phyloP scores from a whole-genome alignment of 2,888 invertebrate species.

The Ectemnius cavifrons region DNA sequence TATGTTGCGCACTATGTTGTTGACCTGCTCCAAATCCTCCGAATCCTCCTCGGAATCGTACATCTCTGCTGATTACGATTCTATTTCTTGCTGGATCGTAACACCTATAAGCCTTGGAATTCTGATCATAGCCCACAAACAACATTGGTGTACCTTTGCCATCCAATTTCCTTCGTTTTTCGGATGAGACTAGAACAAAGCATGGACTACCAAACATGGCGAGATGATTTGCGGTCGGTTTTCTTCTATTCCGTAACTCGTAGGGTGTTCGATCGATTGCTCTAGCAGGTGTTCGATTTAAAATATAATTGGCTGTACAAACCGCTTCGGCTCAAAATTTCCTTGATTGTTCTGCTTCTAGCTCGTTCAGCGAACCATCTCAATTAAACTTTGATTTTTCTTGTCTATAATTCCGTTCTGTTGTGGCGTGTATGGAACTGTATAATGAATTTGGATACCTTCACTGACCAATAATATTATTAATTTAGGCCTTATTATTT shows the following conservation, averaged over 20 bases:
- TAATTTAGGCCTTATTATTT: slow-evolving; percentile 35
- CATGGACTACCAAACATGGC: slow-evolving; percentile 46
- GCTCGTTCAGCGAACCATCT: slow-evolving; percentile 9
- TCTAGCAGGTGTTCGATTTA: slow-evolving; percentile 21
- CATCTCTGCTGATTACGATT: too few relatives aligned
- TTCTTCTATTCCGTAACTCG: slow-evolving; percentile 16
- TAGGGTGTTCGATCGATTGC: slow-evolving; percentile 31
- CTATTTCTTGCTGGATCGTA: too few relatives aligned
- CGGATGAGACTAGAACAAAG: slow-evolving; percentile 37
- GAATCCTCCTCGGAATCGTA: too few relatives aligned
- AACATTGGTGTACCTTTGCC: slow-evolving; percentile 35
- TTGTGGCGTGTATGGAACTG: too few relatives aligned
- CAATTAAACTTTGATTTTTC: slow-evolving; percentile 8
- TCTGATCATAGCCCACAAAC: slow-evolving; percentile 44
- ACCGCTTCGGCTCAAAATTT: slow-evolving; percentile 16
- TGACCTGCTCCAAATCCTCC: too few relatives aligned
- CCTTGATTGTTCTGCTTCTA: not conserved
- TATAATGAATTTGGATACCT: slow-evolving; percentile 30
- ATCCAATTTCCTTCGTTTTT: slow-evolving; percentile 41
- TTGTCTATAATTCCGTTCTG: slow-evolving; percentile 14
- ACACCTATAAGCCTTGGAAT: slow-evolving; percentile 51
- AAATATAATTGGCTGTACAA: slow-evolving; percentile 14
- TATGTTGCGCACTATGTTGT: too few relatives aligned
- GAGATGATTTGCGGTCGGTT: slow-evolving; percentile 39
- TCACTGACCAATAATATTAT: not conserved